phyloP scores from a whole-genome alignment of 2,888 invertebrate species.

The Drosophila glabriapex region DNA sequence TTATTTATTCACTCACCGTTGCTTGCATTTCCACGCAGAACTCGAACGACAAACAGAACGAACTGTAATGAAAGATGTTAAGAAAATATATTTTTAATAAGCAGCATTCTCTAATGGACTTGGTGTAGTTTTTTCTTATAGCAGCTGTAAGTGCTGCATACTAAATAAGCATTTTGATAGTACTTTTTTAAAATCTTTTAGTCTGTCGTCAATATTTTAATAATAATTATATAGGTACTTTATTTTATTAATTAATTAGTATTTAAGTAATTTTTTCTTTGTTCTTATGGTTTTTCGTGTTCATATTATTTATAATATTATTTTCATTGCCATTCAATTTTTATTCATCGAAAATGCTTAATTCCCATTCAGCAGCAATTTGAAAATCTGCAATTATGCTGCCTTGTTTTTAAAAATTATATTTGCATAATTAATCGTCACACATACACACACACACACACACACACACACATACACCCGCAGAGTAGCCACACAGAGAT shows the following conservation, averaged over 20 bases:
- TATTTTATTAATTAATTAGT: not conserved
- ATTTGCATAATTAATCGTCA: conserved; percentile 62
- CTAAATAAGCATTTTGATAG: too few relatives aligned
- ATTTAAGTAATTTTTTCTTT: not conserved
- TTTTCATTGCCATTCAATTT: not conserved
- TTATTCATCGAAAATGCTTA: conserved; percentile 1
- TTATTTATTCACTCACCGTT: conserved; percentile 72
- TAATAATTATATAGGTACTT: not conserved
- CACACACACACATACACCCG: conserved; percentile 6
- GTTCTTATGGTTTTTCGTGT: not conserved
- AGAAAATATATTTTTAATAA: conserved; percentile 40
- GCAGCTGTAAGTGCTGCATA: too few relatives aligned
- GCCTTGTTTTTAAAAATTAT: conserved; percentile 45
- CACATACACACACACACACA: conserved; percentile 8
- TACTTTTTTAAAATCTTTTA: too few relatives aligned
- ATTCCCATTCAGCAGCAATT: conserved; percentile 3
- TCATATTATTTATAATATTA: not conserved
- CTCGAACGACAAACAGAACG: conserved; percentile 3
- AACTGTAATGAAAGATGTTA: conserved; percentile 47
- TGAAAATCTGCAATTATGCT: conserved; percentile 26
- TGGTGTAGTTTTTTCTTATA: not conserved
- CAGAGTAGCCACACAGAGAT: not conserved
- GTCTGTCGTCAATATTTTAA: not conserved
- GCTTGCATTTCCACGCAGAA: conserved; percentile 32
- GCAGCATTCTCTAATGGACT: conserved; percentile 26